Conservation (phyloP, 2,888 invertebrate genomes). For the Anodontia alba region DNA sequence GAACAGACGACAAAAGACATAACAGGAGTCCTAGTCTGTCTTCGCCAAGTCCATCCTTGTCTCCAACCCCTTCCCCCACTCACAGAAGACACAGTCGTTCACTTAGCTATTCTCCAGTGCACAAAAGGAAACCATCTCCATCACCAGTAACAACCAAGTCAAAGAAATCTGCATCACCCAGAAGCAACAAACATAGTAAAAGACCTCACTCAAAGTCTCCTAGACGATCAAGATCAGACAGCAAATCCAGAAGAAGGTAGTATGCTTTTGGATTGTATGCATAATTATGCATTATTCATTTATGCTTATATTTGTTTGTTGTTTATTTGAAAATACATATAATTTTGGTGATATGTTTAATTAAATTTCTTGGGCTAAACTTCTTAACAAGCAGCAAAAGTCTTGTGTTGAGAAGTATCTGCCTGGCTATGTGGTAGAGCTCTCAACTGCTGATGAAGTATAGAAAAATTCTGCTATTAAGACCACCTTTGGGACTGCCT, state of each 20-base stretch:
- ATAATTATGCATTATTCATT: too few relatives aligned
- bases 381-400: too few relatives aligned
- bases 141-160: conserved; percentile 52
- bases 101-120: conserved; percentile 62
- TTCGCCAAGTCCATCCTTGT: conserved; percentile 50
- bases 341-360: too few relatives aligned
- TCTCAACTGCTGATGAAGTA: too few relatives aligned
- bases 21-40: conserved; percentile 51
- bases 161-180: conserved; percentile 40
- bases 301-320: too few relatives aligned
- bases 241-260: conserved; percentile 12
- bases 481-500: too few relatives aligned
- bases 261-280: too few relatives aligned
- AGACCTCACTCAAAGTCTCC: conserved; percentile 14
- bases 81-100: conserved; percentile 57
- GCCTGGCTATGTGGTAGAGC: too few relatives aligned
- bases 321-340: too few relatives aligned
- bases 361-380: too few relatives aligned
- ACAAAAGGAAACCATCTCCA: conserved; percentile 46
- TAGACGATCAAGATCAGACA: conserved; percentile 8
- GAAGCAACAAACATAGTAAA: conserved; percentile 41
- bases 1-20: background rate
- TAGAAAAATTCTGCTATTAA: too few relatives aligned
- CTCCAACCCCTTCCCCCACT: conserved; percentile 45
- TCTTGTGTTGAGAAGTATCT: too few relatives aligned